A percentile compares a stretch with the other conserved stretches of the same genome.
These are phyloP conservation scores for Thermophis baileyi DNA, from an alignment of 2,113 vertebrate species.

Conservation along the genomic window DNA sequence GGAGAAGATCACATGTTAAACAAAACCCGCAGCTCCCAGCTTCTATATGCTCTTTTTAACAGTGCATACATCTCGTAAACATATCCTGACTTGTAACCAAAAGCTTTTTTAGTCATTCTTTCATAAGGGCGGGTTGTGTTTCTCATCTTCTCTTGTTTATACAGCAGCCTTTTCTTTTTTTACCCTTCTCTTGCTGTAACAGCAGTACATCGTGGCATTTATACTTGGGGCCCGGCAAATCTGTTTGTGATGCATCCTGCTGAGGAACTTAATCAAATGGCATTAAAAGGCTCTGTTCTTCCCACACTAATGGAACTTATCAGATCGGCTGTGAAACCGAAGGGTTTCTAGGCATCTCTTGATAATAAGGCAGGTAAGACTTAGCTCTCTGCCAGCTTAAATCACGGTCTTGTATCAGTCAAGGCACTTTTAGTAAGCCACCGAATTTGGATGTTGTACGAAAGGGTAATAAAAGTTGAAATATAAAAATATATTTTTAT, in stretches of 20 bases:
- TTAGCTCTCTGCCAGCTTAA: slow-evolving; percentile 42
- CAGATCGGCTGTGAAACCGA: background rate
- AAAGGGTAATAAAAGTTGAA: background rate
- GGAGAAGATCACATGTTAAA: background rate
- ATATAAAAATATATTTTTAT: background rate
- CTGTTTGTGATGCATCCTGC: background rate
- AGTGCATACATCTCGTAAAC: background rate
- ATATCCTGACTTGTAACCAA: background rate
- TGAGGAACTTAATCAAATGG: slow-evolving; percentile 38
- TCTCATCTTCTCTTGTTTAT: background rate
- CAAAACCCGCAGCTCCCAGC: background rate
- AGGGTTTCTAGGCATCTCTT: slow-evolving; percentile 30
- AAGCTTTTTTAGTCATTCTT: background rate
- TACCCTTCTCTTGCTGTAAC: background rate
- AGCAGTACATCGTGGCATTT: background rate
- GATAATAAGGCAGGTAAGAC: slow-evolving; percentile 16
- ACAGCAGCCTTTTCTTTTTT: background rate
- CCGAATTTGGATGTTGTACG: background rate
- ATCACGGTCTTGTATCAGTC: slow-evolving; percentile 18
- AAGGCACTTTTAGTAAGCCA: background rate
- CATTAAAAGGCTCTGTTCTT: slow-evolving; percentile 14
- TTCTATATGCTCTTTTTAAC: background rate
- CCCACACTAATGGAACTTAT: slow-evolving; percentile 25
- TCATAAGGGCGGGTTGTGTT: background rate
- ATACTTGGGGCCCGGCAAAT: background rate